Percentiles rank a stretch among this genome's conserved stretches.
Evolutionary conservation across 2,797 vertebrate genomes (phyloP).

Genomic region (Cottoperca gobio): DNA sequence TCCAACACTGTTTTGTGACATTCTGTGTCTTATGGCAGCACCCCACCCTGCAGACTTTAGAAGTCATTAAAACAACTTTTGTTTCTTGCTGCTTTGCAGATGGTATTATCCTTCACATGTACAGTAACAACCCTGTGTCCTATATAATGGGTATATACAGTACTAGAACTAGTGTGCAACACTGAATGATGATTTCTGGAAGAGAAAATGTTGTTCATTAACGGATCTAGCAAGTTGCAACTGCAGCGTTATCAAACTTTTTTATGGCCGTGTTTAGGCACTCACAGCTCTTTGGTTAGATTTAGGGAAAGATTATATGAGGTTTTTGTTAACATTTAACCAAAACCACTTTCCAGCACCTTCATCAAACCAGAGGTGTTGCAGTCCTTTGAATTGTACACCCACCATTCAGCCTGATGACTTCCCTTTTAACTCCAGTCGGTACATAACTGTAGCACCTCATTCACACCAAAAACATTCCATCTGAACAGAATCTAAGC

Average conservation of each 20-base stretch:
- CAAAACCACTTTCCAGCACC: too few relatives aligned
- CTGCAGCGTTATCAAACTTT: background rate
- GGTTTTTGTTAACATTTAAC: background rate
- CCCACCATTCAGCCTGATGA: background rate
- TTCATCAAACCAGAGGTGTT: background rate
- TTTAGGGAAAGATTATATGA: background rate
- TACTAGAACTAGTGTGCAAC: background rate
- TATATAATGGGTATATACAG: background rate
- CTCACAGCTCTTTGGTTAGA: background rate
- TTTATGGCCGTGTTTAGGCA: background rate
- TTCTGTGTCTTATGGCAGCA: background rate
- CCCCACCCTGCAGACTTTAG: background rate
- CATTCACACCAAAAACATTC: background rate
- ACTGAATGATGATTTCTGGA: background rate
- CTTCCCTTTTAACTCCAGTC: background rate
- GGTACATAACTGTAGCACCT: background rate
- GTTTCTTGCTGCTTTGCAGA: background rate
- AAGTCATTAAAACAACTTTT: background rate
- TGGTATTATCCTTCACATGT: background rate
- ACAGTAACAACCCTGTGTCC: background rate
- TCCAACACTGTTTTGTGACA: background rate
- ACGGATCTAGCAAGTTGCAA: background rate
- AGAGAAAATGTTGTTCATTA: background rate
- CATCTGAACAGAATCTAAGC: background rate
- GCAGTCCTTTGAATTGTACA: background rate